Conservation (phyloP, 2,888 invertebrate species). For the Pemphredon lugubris region DNA sequence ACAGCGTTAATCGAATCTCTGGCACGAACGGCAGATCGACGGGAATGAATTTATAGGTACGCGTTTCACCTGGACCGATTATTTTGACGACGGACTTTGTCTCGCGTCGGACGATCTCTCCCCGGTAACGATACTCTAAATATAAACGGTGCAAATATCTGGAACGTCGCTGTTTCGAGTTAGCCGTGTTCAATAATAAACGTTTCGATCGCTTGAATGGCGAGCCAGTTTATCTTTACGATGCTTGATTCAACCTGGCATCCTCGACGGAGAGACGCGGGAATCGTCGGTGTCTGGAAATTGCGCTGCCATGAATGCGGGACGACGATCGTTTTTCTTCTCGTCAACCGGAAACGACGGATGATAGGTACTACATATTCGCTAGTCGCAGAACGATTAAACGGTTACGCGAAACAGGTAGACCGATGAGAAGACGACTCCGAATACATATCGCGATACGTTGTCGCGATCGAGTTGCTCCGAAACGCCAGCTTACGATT, state of each 20-base stretch:
- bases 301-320: neutral
- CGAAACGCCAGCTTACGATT: too few species aligned
- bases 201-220: constrained; percentile 57
- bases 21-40: too few species aligned
- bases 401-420: constrained; percentile 39
- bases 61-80: neutral
- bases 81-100: neutral
- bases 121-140: constrained; percentile 37
- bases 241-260: constrained; percentile 40
- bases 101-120: constrained; percentile 4
- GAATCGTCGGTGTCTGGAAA: constrained; percentile 19
- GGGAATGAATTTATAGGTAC: neutral
- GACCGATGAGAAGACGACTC: too few species aligned
- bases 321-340: neutral
- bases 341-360: constrained; percentile 23
- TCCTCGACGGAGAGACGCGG: constrained; percentile 3
- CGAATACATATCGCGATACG: too few species aligned
- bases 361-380: neutral
- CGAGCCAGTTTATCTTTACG: constrained; percentile 60
- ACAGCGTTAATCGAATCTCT: too few species aligned
- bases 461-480: too few species aligned
- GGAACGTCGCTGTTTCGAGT: constrained; percentile 46
- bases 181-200: constrained; percentile 68
- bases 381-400: constrained; percentile 25
- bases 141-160: constrained; percentile 58